Base-by-base conservation (phyloP, 2,888 invertebrate species). In the Muschampia plurimacula region DNA sequence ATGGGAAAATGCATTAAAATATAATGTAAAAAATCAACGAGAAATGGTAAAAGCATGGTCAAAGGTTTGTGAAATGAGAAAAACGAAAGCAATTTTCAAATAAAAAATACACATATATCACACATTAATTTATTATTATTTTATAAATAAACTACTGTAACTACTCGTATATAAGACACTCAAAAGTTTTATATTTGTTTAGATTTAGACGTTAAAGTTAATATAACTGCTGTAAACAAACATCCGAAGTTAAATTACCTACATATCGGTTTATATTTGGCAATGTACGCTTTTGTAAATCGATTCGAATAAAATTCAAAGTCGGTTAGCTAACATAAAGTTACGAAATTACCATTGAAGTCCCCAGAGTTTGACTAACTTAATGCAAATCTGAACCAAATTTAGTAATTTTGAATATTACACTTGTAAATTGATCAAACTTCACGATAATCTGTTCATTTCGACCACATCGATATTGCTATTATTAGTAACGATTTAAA, bases 351-450 rank as follows among this genome's bases (percentile, higher is more conserved):
- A 39, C 67, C 55, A 72, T 67, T 28, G 72, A 67, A 55, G 67
- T 72, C 67, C 55, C 67, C 67, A 63, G 55, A 72, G 67, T 62
- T 39, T 52, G 28, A 63, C 67, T 67, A 67, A 67, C 62, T 72
- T 72, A 62, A 72, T 72, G 72, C 62, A 67, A 72, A 72, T 72
- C 67, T 72, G 67, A 39, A 67, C 41, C 55, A 63, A 67, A 67
- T 67, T 67, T 62, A 62, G 49, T 63, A 67, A 69, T 69, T 71
- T 22, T 65, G 60, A 65, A 68, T 68, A 68, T 67, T 67, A 67
- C 36, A 55, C 60, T 55, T 63, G 67, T 71, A 46, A 69, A 41
- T 62, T 66, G 64, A 74, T 74, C 69, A 62, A 74, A 67, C 71
- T 72, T 62, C n/a, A 39, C 44, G 65, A 65, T 71, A 71, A 22